Evolutionary conservation across 2,888 invertebrate genomes (phyloP).

Genomic region (Xestobium rufovillosum): DNA sequence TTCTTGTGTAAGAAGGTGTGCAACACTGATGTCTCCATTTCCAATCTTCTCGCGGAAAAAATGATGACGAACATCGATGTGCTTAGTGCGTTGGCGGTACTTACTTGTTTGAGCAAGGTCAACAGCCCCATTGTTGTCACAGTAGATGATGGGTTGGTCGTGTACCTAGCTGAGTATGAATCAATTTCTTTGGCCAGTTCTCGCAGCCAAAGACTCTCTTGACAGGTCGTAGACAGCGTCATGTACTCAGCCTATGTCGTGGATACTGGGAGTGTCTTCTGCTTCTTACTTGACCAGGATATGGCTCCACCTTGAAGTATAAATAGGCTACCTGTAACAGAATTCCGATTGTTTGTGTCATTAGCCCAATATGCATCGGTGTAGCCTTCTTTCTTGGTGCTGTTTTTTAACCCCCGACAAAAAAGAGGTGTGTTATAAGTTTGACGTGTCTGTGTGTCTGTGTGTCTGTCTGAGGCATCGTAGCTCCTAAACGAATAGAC

Average conservation of each 20-base stretch:
- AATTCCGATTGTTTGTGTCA: too few species aligned
- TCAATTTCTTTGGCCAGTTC: background rate
- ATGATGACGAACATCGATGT: conserved; percentile 3
- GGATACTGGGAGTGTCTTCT: background rate
- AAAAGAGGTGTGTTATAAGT: too few species aligned
- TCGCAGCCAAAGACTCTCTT: background rate
- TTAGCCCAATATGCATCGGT: too few species aligned
- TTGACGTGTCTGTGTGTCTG: too few species aligned
- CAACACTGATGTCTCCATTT: background rate
- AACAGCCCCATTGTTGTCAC: background rate
- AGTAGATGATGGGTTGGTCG: background rate
- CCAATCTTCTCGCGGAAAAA: background rate
- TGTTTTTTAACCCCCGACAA: too few species aligned
- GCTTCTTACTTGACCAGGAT: background rate
- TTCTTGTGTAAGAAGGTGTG: background rate
- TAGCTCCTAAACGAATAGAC: too few species aligned
- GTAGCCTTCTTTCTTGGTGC: too few species aligned
- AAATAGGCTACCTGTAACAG: too few species aligned
- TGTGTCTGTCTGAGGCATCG: too few species aligned
- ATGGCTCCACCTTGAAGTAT: background rate
- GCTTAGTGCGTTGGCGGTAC: background rate
- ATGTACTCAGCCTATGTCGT: background rate
- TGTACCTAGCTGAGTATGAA: background rate
- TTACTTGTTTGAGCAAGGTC: background rate
- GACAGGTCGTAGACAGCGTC: background rate